Base-by-base conservation (phyloP, 2,888 invertebrate species). In the Tachystola acroxantha region DNA sequence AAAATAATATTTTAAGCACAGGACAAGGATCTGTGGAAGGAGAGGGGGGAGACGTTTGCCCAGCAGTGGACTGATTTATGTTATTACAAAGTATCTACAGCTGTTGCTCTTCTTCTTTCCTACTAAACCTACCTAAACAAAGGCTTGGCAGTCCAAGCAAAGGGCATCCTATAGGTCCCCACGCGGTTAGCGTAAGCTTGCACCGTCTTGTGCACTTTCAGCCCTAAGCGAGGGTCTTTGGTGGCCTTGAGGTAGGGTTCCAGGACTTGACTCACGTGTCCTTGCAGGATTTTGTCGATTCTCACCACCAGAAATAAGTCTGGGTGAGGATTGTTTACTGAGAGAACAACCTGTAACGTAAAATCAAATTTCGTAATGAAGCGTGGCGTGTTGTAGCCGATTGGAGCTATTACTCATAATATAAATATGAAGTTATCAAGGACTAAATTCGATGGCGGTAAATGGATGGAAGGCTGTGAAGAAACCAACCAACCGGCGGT, bases 81-180 rank as follows among this genome's bases (percentile, higher is more conserved):
- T n/a, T n/a, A n/a, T n/a, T n/a, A n/a, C n/a, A n/a, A n/a, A n/a
- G n/a, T n/a, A n/a, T n/a, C n/a, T n/a, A n/a, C n/a, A n/a, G n/a
- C n/a, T n/a, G n/a, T n/a, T n/a, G n/a, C n/a, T n/a, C n/a, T n/a
- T n/a, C n/a, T n/a, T n/a, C n/a, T n/a, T n/a, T n/a, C n/a, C n/a
- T n/a, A n/a, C n/a, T n/a, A n/a, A n/a, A n/a, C 51, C 51, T 56
- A 77, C 78, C 89, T 89, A 79, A 96, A 96, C 36, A 98, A 80
- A 16, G 96, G 96, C 52, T 95, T 92, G 0, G 96, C 97, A 11
- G 96, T 92, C 98, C 98, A 98, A n/a, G 95, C 97, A 74, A 98
- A 97, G 1, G 98, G 97, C 96, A 97, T 98, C 45, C 96, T 90
- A 68, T 96, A 97, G 57, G 93, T 93, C 2, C 96, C 96, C 45